Conservation (phyloP, 2,888 invertebrate species). For the Acronicta psi region DNA sequence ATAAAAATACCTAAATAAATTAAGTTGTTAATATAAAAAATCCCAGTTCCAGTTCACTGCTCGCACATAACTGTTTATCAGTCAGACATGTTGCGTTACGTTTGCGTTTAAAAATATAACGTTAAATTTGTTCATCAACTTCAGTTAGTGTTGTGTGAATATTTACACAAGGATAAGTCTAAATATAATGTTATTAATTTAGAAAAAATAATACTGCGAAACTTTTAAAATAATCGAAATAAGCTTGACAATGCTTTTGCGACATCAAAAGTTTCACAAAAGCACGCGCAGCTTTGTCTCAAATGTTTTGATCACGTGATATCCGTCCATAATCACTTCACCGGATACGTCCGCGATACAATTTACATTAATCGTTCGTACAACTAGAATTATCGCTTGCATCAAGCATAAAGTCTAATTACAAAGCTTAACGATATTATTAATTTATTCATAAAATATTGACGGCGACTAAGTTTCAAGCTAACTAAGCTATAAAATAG, state of each 20-base stretch:
- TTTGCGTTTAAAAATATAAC: too few relatives aligned
- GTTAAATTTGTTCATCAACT: too few relatives aligned
- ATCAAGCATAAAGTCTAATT: slow-evolving; percentile 44
- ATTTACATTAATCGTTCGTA: slow-evolving; percentile 36
- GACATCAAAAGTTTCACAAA: neutral
- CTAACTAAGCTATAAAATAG: slow-evolving; percentile 18
- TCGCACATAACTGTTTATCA: too few relatives aligned
- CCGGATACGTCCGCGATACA: slow-evolving; percentile 36
- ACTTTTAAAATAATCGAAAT: too few relatives aligned
- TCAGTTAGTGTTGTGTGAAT: too few relatives aligned
- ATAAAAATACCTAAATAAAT: too few relatives aligned
- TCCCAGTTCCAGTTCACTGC: too few relatives aligned
- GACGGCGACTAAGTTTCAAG: slow-evolving; percentile 27
- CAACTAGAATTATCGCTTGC: slow-evolving; percentile 38
- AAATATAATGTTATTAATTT: too few relatives aligned
- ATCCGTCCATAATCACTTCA: slow-evolving; percentile 32
- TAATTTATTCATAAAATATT: slow-evolving; percentile 48
- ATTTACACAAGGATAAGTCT: too few relatives aligned
- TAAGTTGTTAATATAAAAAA: too few relatives aligned
- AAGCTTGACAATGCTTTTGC: too few relatives aligned
- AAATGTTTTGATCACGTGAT: slow-evolving; percentile 35
- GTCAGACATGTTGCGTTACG: too few relatives aligned
- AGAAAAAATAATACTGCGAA: neutral
- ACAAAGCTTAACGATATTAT: slow-evolving; percentile 43
- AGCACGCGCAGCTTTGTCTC: slow-evolving; percentile 16